Conservation (phyloP, 2,797 vertebrate genomes). For the Sebastes cheni region DNA sequence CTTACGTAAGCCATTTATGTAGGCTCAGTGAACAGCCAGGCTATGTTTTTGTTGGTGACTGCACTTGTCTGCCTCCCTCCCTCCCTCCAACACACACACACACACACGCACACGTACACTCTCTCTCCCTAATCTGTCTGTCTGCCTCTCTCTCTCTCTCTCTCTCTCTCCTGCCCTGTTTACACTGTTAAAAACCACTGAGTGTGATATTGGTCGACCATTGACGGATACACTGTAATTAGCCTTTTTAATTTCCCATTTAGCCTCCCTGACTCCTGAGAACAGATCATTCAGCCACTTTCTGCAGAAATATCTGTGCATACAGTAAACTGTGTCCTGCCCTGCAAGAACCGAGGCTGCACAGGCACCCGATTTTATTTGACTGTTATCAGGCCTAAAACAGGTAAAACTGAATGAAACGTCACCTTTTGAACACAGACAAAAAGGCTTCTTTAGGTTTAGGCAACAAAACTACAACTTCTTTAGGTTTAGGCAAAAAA, state of each 20-base stretch:
- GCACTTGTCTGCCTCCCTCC: conserved; percentile 69
- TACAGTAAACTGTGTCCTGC: conserved; percentile 27
- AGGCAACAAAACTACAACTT: no score
- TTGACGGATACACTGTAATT: conserved; percentile 66
- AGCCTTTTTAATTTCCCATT: conserved; percentile 69
- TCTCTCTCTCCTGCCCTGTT: conserved; percentile 42
- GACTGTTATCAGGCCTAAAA: no score
- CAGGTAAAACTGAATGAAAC: no score
- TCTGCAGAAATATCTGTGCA: conserved; percentile 40
- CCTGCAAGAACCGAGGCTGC: background rate
- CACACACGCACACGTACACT: background rate
- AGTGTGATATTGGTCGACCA: conserved; percentile 71
- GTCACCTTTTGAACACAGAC: no score
- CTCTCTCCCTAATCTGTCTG: conserved; percentile 45
- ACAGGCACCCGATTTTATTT: no score
- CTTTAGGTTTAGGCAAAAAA: no score
- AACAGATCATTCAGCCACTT: conserved; percentile 48
- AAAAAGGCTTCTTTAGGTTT: no score
- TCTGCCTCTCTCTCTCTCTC: conserved; percentile 25
- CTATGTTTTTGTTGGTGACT: conserved; percentile 78
- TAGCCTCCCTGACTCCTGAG: conserved; percentile 54
- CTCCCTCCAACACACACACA: conserved; percentile 16
- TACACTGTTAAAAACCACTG: conserved; percentile 62
- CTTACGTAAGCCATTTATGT: conserved; percentile 91
- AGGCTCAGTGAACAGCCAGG: conserved; percentile 80